These are phyloP conservation scores for Leptonema lineaticorne DNA, from an alignment of 1,140 invertebrate genomes.

Conservation along the genomic window DNA sequence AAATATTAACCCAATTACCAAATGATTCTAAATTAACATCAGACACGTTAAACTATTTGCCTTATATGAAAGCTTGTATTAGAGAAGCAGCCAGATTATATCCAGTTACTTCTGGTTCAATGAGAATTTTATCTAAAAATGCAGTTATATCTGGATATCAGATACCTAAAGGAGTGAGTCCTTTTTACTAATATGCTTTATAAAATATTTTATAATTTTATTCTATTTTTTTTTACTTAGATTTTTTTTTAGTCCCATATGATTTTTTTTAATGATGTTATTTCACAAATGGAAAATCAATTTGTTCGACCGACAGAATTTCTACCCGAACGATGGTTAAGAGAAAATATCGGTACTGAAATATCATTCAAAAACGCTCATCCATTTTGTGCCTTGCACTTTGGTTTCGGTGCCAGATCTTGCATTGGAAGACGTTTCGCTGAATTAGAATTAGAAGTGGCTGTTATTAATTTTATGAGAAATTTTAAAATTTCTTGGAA, in stretches of 20 bases:
- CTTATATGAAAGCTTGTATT: slow-evolving; percentile 65
- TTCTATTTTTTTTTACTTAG: too few species aligned
- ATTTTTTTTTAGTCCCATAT: slow-evolving; percentile 53
- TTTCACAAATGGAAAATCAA: slow-evolving; percentile 53
- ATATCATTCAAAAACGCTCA: slow-evolving; percentile 53
- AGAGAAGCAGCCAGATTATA: slow-evolving; percentile 63
- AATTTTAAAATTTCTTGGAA: slow-evolving; percentile 60
- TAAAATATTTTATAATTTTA: neutral
- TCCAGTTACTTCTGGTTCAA: slow-evolving; percentile 56
- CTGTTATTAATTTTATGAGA: slow-evolving; percentile 60
- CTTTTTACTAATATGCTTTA: too few species aligned
- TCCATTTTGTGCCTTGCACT: slow-evolving; percentile 60
- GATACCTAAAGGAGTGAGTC: slow-evolving; percentile 63
- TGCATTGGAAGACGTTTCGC: slow-evolving; percentile 68
- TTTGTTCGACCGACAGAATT: slow-evolving; percentile 57
- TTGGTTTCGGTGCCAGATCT: slow-evolving; percentile 63
- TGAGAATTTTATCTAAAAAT: slow-evolving; percentile 56
- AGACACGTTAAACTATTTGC: slow-evolving; percentile 56
- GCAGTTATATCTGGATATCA: slow-evolving; percentile 59
- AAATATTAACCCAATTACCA: slow-evolving; percentile 54
- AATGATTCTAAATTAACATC: slow-evolving; percentile 54
- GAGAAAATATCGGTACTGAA: slow-evolving; percentile 46
- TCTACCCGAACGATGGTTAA: slow-evolving; percentile 62
- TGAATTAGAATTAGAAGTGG: slow-evolving; percentile 68
- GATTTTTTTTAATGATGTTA: slow-evolving; percentile 52